Conservation (phyloP, 1,140 invertebrate genomes). For the Macrobrachium rosenbergii region DNA sequence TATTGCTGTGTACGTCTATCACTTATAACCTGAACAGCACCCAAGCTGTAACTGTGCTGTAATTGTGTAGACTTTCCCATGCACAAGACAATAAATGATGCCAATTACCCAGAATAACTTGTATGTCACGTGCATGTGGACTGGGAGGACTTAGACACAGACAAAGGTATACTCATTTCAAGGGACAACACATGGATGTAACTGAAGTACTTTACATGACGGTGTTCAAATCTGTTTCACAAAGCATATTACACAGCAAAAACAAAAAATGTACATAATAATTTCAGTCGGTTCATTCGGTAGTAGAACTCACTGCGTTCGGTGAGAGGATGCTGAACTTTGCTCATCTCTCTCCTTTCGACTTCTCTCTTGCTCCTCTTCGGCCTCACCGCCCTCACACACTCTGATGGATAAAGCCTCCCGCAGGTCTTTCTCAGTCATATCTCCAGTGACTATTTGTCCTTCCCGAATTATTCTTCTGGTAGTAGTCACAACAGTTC, state of each 20-base stretch:
- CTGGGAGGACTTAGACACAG: no score
- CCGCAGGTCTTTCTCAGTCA: neutral
- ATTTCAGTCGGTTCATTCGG: slow-evolving; percentile 50
- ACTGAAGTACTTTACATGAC: slow-evolving; percentile 60
- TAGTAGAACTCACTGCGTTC: slow-evolving; percentile 43
- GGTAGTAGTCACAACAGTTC: slow-evolving; percentile 23
- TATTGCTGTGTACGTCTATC: no score
- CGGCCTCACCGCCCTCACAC: slow-evolving; percentile 52
- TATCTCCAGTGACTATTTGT: slow-evolving; percentile 41
- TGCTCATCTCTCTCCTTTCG: neutral
- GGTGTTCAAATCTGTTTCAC: slow-evolving; percentile 37
- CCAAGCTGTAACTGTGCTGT: no score
- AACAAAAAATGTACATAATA: slow-evolving; percentile 53
- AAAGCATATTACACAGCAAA: slow-evolving; percentile 46
- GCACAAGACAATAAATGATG: no score
- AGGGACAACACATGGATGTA: no score
- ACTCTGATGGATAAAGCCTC: slow-evolving; percentile 33
- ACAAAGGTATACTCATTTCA: no score
- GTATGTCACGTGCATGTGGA: no score
- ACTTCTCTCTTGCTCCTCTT: slow-evolving; percentile 8
- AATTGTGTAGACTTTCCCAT: no score
- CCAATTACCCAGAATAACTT: no score
- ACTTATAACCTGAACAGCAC: no score
- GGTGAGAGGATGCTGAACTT: slow-evolving; percentile 16
- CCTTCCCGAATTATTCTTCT: slow-evolving; percentile 52